Percentiles rank a stretch among this genome's conserved stretches.
These are phyloP conservation scores for Drosophila guanche DNA, from an alignment of 1,140 invertebrate genomes.

Conservation along the genomic window DNA sequence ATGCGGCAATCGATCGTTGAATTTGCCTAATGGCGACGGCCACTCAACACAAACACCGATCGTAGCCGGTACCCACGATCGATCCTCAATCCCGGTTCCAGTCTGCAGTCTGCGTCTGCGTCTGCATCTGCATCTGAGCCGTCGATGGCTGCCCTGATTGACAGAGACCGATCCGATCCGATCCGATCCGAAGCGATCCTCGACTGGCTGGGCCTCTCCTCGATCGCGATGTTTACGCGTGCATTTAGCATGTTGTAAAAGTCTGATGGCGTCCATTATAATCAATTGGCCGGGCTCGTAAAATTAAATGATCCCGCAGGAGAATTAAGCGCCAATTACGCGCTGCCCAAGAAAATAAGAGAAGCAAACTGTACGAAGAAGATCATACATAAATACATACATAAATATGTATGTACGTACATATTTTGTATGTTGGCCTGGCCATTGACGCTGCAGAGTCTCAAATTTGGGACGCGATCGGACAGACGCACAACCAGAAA, in stretches of 20 bases:
- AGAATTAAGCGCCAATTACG: constrained; percentile 84
- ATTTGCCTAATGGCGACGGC: constrained; percentile 81
- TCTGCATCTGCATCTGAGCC: constrained; percentile 33
- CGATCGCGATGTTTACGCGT: constrained; percentile 76
- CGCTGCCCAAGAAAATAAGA: constrained; percentile 45
- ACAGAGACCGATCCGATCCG: constrained; percentile 50
- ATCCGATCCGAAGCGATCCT: constrained; percentile 36
- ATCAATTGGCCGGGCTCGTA: constrained; percentile 83
- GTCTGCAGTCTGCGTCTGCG: constrained; percentile 11
- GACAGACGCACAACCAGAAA: constrained; percentile 37
- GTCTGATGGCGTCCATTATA: constrained; percentile 83
- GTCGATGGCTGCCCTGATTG: constrained; percentile 51
- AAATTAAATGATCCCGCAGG: constrained; percentile 83
- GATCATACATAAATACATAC: neutral
- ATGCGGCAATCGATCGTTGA: constrained; percentile 74
- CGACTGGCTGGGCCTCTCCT: constrained; percentile 1
- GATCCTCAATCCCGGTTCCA: constrained; percentile 45
- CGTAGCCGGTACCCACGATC: constrained; percentile 31
- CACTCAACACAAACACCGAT: constrained; percentile 78
- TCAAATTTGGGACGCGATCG: constrained; percentile 74
- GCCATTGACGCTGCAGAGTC: constrained; percentile 66
- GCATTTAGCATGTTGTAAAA: constrained; percentile 83
- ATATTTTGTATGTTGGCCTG: constrained; percentile 41
- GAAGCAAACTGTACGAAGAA: constrained; percentile 9
- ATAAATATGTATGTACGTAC: constrained; percentile 23